A percentile compares a stretch with the other conserved stretches of the same genome.
Conservation (phyloP, 1,140 invertebrate species). For the Subanguina moxae region DNA sequence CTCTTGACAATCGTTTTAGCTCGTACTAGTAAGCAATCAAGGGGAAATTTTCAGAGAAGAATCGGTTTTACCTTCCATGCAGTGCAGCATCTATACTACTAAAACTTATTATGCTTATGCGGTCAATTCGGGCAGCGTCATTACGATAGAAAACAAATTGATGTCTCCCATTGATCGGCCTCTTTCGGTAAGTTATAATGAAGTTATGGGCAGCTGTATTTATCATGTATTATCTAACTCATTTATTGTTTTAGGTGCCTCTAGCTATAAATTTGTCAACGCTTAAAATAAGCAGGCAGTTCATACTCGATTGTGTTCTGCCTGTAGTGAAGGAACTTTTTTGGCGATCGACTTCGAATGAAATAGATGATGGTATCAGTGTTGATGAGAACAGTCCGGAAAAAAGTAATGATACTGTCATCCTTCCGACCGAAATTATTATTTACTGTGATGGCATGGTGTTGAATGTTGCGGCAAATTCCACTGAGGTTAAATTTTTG, state of each 20-base stretch:
- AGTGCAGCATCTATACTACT: background rate
- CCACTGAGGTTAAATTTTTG: background rate
- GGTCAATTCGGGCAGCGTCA: background rate
- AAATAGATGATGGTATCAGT: background rate
- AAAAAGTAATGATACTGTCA: background rate
- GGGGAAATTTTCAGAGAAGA: slow-evolving; percentile 19
- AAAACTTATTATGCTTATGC: slow-evolving; percentile 28
- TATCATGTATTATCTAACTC: too few relatives aligned
- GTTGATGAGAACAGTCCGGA: background rate
- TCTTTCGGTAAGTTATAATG: too few relatives aligned
- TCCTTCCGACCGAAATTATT: background rate
- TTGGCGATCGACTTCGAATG: background rate
- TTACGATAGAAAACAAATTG: too few relatives aligned
- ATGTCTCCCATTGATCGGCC: too few relatives aligned
- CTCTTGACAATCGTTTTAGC: too few relatives aligned
- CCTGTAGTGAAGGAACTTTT: background rate
- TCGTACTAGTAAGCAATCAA: slow-evolving; percentile 4
- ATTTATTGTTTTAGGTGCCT: too few relatives aligned
- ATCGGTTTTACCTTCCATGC: background rate
- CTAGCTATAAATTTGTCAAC: too few relatives aligned
- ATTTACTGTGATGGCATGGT: background rate
- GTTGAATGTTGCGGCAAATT: background rate
- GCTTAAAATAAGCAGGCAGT: too few relatives aligned
- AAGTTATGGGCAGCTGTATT: too few relatives aligned
- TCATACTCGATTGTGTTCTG: background rate